Conservation (phyloP, 2,797 vertebrate genomes). For the Rhinella marina region DNA sequence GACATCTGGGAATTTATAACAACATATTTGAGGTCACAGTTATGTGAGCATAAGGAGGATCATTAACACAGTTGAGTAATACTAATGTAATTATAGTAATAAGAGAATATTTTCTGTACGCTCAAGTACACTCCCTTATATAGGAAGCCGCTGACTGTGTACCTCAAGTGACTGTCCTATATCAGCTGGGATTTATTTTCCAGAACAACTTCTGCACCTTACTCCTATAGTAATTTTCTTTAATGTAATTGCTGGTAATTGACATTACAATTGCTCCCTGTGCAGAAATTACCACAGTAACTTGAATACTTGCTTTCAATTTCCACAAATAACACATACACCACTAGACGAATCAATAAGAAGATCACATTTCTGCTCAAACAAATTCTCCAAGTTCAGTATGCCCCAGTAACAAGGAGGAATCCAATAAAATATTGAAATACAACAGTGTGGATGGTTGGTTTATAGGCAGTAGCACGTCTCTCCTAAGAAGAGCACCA, state of each 20-base stretch:
- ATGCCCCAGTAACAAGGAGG: not conserved
- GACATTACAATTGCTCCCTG: slow-evolving; percentile 36
- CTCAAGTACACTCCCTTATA: no score
- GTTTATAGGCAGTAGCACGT: not conserved
- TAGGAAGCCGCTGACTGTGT: no score
- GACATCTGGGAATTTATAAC: no score
- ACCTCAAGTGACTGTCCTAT: not conserved
- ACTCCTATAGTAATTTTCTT: slow-evolving; percentile 17
- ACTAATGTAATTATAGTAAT: no score
- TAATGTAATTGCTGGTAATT: slow-evolving; percentile 46
- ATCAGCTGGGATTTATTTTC: not conserved
- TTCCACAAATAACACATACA: slow-evolving; percentile 8
- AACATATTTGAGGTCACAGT: no score
- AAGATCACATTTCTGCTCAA: not conserved
- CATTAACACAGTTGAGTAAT: no score
- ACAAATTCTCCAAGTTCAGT: not conserved
- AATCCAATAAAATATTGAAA: not conserved
- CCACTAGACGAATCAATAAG: slow-evolving; percentile 15
- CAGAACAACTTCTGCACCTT: not conserved
- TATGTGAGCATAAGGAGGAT: no score
- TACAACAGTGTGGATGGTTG: not conserved
- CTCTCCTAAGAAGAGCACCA: not conserved
- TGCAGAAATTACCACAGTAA: slow-evolving; percentile 20
- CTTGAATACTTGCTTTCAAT: slow-evolving; percentile 8
- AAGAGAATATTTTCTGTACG: no score